These are phyloP conservation scores for Cairina moschata DNA, from an alignment of 2,113 vertebrate genomes.

Conservation along the genomic window DNA sequence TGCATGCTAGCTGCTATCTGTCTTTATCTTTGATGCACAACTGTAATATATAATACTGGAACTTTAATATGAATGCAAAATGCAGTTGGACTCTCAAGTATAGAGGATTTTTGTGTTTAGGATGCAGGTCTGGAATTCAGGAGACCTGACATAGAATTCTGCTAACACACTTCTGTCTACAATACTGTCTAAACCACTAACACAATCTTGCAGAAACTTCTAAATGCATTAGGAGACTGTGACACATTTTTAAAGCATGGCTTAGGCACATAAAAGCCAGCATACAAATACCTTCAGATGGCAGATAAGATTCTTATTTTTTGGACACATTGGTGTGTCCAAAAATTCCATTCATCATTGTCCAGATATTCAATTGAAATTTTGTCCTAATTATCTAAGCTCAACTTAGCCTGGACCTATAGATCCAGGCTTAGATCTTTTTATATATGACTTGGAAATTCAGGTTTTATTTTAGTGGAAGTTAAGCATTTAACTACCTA, in stretches of 20 bases:
- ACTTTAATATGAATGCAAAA: not conserved
- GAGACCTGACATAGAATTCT: not conserved
- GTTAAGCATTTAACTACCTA: not conserved
- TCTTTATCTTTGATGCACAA: conserved; percentile 29
- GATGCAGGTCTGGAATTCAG: not conserved
- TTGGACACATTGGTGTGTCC: not conserved
- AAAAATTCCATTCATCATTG: not conserved
- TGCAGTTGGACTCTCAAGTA: not conserved
- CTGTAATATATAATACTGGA: not conserved
- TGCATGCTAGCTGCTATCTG: conserved; percentile 17
- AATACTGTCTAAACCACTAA: not conserved
- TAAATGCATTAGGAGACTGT: not conserved
- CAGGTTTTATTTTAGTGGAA: not conserved
- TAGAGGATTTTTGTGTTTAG: not conserved
- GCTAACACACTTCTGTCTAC: not conserved
- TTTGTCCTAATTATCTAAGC: not conserved
- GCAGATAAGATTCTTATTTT: not conserved
- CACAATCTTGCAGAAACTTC: not conserved
- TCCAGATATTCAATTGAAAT: not conserved
- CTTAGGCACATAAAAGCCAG: not conserved
- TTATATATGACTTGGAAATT: not conserved
- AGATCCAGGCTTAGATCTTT: not conserved
- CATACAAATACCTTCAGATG: not conserved
- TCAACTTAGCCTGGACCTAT: not conserved
- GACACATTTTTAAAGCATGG: not conserved